A percentile compares a stretch with the other conserved stretches of the same genome.
Evolutionary conservation across 2,888 invertebrate species (phyloP).

Genomic region (Agriotes lineatus): DNA sequence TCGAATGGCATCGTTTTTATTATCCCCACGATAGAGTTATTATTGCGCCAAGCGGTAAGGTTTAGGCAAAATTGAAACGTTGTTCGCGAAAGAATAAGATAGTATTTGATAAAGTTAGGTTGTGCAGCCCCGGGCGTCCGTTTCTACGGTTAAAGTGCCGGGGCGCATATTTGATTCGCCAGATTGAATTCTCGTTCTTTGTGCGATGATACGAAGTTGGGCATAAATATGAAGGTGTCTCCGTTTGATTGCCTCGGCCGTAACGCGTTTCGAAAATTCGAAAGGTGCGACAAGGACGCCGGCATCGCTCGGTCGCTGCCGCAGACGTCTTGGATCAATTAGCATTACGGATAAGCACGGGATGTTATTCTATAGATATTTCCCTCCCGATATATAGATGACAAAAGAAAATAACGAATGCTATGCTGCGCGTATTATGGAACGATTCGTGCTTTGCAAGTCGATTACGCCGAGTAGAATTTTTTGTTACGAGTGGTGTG

Average conservation of each 20-base stretch:
- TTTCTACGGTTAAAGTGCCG: constrained; percentile 41
- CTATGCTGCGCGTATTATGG: constrained; percentile 28
- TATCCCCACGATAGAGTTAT: neutral
- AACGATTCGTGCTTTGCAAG: constrained; percentile 23
- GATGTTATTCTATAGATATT: constrained; percentile 42
- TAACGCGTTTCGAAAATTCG: neutral
- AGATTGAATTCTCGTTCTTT: constrained; percentile 55
- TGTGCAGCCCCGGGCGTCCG: constrained; percentile 51
- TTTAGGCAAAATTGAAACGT: constrained; percentile 50
- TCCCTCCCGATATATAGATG: constrained; percentile 31
- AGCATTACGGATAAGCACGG: constrained; percentile 43
- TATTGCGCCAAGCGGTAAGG: neutral
- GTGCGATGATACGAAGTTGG: constrained; percentile 23
- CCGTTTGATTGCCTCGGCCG: neutral
- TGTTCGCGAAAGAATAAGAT: constrained; percentile 51
- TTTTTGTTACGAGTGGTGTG: too few relatives aligned
- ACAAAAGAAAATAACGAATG: constrained; percentile 42
- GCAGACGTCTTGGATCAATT: constrained; percentile 43
- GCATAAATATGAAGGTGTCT: neutral
- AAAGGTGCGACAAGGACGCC: too few relatives aligned
- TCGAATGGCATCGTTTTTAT: too few relatives aligned
- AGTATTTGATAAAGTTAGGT: constrained; percentile 54
- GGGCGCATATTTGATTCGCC: constrained; percentile 51
- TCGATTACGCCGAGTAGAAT: constrained; percentile 25
- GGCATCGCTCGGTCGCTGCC: neutral